Evolutionary conservation across 2,888 invertebrate genomes (phyloP).

Genomic region (Agrochola lychnidis): DNA sequence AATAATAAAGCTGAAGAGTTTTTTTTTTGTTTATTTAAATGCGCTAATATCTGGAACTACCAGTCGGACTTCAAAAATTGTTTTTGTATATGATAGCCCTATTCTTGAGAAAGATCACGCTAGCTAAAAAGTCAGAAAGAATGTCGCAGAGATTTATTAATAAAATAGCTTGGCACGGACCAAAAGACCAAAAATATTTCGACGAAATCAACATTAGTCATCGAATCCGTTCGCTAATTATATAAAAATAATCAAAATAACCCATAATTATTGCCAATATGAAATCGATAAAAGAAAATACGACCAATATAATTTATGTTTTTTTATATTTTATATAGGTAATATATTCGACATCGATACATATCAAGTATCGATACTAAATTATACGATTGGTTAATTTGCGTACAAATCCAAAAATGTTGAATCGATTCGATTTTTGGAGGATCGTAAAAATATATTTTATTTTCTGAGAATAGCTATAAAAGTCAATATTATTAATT

Average conservation of each 20-base stretch:
- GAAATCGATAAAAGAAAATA: slow-evolving; percentile 38
- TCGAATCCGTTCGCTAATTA: slow-evolving; percentile 23
- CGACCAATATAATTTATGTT: slow-evolving; percentile 41
- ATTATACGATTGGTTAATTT: slow-evolving; percentile 57
- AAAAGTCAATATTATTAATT: slow-evolving; percentile 65
- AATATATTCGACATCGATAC: slow-evolving; percentile 57
- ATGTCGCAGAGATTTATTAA: too few relatives aligned
- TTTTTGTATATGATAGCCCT: too few relatives aligned
- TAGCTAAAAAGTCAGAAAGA: too few relatives aligned
- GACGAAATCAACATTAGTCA: not conserved
- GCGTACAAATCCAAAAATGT: slow-evolving; percentile 43
- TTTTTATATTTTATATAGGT: slow-evolving; percentile 41
- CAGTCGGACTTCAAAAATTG: too few relatives aligned
- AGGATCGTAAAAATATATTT: slow-evolving; percentile 59
- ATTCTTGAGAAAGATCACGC: too few relatives aligned
- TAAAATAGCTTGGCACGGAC: not conserved
- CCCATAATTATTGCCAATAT: slow-evolving; percentile 32
- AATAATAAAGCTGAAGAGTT: too few relatives aligned
- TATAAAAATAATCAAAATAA: slow-evolving; percentile 30
- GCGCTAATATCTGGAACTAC: too few relatives aligned
- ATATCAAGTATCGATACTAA: slow-evolving; percentile 55
- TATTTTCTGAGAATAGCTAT: slow-evolving; percentile 50
- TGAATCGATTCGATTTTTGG: slow-evolving; percentile 50
- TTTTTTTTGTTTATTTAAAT: too few relatives aligned
- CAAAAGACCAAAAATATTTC: not conserved